phyloP scores from a whole-genome alignment of 1,140 invertebrate species.

The Orchestia grillus region DNA sequence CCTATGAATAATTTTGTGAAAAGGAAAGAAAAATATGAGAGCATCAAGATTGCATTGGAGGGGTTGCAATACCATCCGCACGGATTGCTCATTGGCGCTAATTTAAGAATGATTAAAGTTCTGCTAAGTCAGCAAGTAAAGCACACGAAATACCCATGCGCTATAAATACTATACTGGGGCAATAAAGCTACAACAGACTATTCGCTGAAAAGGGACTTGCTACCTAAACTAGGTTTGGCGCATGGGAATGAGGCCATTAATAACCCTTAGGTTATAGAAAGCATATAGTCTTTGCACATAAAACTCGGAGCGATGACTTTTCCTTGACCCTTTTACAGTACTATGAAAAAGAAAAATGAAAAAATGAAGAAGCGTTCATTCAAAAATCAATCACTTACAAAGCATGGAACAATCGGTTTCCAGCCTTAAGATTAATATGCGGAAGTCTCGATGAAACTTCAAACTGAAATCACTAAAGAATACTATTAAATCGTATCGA shows the following conservation, averaged over 20 bases:
- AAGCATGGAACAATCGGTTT: too few species aligned
- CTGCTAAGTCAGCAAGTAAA: background rate
- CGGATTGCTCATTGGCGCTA: conserved; percentile 43
- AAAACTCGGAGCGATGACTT: too few species aligned
- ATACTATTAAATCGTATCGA: too few species aligned
- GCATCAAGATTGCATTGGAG: conserved; percentile 57
- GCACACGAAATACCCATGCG: background rate
- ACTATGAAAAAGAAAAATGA: too few species aligned
- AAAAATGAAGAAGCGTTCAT: too few species aligned
- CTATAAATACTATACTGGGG: background rate
- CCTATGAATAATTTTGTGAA: conserved; percentile 64
- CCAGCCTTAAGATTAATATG: too few species aligned
- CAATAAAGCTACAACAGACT: background rate
- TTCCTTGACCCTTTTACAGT: too few species aligned
- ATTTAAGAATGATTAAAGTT: background rate
- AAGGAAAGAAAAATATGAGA: conserved; percentile 57
- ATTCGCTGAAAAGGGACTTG: background rate
- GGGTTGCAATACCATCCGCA: conserved; percentile 61
- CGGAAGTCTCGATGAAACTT: too few species aligned
- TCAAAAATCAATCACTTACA: too few species aligned
- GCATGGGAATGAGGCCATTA: background rate
- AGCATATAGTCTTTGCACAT: too few species aligned
- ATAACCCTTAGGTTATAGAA: too few species aligned
- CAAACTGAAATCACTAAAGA: too few species aligned
- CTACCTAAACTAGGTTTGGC: background rate